Evolutionary conservation across 2,888 invertebrate species (phyloP).

Genomic region (Ornithoptera alexandrae): DNA sequence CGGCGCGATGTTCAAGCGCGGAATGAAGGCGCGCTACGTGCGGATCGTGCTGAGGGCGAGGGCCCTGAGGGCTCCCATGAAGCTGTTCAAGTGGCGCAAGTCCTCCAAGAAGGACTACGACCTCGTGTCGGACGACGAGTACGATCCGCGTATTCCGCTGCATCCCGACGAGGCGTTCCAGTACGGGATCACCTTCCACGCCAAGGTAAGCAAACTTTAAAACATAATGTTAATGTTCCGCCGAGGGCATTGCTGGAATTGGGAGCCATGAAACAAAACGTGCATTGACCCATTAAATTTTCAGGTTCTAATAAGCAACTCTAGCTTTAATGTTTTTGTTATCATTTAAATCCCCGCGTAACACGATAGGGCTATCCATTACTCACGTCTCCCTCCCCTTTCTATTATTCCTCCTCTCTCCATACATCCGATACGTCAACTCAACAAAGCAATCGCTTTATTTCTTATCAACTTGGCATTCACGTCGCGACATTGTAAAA

Average conservation of each 20-base stretch:
- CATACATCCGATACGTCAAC: neutral
- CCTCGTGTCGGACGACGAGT: slow-evolving; percentile 97
- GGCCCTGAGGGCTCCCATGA: slow-evolving; percentile 68
- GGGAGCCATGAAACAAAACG: too few species aligned
- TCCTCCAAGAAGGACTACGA: slow-evolving; percentile 94
- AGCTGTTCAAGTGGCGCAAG: slow-evolving; percentile 79
- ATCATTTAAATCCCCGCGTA: neutral
- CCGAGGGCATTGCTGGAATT: too few species aligned
- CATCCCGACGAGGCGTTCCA: slow-evolving; percentile 98
- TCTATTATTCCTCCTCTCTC: neutral
- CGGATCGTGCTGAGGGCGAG: slow-evolving; percentile 61
- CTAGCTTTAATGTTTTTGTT: neutral
- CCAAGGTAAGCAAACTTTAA: slow-evolving; percentile 88
- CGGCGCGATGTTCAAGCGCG: slow-evolving; percentile 64
- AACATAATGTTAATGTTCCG: neutral
- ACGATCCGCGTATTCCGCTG: slow-evolving; percentile 96
- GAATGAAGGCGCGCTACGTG: slow-evolving; percentile 60
- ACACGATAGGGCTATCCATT: neutral
- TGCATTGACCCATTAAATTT: too few species aligned
- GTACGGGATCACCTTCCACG: slow-evolving; percentile 97
- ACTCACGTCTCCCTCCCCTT: neutral
- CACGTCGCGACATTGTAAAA: neutral
- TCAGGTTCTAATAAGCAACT: too few species aligned
- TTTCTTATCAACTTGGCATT: neutral
- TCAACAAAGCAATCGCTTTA: slow-evolving; percentile 1